These are phyloP conservation scores for Amphiura filiformis DNA, from an alignment of 35 echinoderm and acorn worm genomes.

Conservation along the genomic window DNA sequence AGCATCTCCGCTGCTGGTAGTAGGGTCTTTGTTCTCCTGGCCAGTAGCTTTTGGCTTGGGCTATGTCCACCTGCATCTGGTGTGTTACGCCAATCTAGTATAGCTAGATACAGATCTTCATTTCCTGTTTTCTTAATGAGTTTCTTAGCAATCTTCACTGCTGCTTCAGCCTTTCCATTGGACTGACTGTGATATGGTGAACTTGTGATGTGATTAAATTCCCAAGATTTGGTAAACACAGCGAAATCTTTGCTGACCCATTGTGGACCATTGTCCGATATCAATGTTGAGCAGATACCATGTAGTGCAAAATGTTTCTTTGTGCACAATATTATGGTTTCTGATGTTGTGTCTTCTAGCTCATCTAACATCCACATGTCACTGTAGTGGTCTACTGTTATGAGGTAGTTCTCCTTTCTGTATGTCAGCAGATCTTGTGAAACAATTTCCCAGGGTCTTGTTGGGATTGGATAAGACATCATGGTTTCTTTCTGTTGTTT, in stretches of 20 bases:
- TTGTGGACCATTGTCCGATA: slow-evolving; percentile 40
- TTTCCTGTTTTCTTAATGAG: too few species aligned
- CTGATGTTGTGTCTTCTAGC: background rate
- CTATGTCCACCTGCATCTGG: background rate
- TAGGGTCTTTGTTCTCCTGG: slow-evolving; percentile 43
- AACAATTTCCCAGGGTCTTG: slow-evolving; percentile 61
- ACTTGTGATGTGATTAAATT: slow-evolving; percentile 43
- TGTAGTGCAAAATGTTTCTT: background rate
- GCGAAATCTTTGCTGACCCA: slow-evolving; percentile 46
- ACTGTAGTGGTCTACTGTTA: background rate
- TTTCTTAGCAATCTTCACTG: background rate
- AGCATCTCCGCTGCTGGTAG: slow-evolving; percentile 52
- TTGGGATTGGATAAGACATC: slow-evolving; percentile 34
- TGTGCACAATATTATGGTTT: background rate
- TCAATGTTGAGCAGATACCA: background rate
- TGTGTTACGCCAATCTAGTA: too few species aligned
- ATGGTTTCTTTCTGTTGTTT: too few species aligned
- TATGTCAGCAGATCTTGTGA: slow-evolving; percentile 32
- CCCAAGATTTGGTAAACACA: slow-evolving; percentile 39
- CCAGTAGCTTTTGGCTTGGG: slow-evolving; percentile 61
- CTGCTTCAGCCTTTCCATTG: slow-evolving; percentile 53
- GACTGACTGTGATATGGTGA: slow-evolving; percentile 37
- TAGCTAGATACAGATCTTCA: too few species aligned
- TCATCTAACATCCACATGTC: too few species aligned
- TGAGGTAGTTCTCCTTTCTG: too few species aligned